phyloP scores from a whole-genome alignment of 1,140 invertebrate species.

The Papilio dardanus region DNA sequence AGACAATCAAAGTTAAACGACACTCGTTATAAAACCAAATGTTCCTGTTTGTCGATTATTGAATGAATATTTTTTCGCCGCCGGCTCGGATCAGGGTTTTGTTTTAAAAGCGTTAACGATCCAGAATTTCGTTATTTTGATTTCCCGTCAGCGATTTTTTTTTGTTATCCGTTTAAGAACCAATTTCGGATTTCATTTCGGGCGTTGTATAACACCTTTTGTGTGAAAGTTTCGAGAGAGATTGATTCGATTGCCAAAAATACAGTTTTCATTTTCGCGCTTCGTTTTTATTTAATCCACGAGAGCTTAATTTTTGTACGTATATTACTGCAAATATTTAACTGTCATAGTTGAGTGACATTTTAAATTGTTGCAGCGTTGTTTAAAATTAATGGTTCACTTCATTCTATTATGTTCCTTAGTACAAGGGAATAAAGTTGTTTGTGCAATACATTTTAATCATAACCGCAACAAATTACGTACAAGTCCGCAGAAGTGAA shows the following conservation, averaged over 20 bases:
- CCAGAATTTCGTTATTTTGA: constrained; percentile 25
- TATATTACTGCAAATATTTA: background rate
- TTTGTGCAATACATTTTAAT: background rate
- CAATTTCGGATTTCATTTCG: constrained; percentile 21
- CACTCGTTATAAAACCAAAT: constrained; percentile 44
- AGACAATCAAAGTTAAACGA: constrained; percentile 56
- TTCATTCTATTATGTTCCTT: background rate
- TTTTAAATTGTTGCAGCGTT: constrained; percentile 1
- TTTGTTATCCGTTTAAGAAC: constrained; percentile 18
- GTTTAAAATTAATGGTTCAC: background rate
- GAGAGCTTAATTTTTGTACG: background rate
- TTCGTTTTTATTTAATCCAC: background rate
- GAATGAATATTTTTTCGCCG: constrained; percentile 23
- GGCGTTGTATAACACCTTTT: constrained; percentile 13
- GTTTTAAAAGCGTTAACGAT: constrained; percentile 35
- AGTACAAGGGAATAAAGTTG: background rate
- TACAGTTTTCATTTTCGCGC: constrained; percentile 11
- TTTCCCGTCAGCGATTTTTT: constrained; percentile 10
- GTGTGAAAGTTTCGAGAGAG: constrained; percentile 19
- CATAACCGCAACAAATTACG: constrained; percentile 21
- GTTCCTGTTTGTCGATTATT: constrained; percentile 27
- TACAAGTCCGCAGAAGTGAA: constrained; percentile 25
- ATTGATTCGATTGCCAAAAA: constrained; percentile 10
- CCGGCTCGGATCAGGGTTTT: background rate
- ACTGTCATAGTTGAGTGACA: constrained; percentile 8